Conservation (phyloP, 2,888 invertebrate species). For the Latrodectus elegans region DNA sequence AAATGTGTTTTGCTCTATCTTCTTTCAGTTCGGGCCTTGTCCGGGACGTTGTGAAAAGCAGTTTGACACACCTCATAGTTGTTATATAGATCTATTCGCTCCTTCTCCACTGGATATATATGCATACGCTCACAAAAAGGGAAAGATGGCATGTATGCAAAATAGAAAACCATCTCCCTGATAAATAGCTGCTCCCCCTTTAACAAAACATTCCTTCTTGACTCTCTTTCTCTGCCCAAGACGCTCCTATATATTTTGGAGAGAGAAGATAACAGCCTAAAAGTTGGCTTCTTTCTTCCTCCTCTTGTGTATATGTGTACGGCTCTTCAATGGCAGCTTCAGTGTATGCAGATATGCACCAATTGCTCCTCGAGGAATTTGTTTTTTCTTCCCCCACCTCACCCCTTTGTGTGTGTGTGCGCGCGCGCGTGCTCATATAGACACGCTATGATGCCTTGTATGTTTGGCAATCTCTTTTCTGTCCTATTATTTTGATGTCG, state of each 20-base stretch:
- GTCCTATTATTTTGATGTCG: neutral
- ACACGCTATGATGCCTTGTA: conserved; percentile 41
- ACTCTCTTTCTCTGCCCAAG: neutral
- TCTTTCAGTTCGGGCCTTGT: conserved; percentile 52
- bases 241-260: conserved; percentile 3
- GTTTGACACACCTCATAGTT: conserved; percentile 67
- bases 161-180: conserved; percentile 69
- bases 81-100: conserved; percentile 62
- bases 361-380: conserved; percentile 66
- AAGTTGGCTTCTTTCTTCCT: conserved; percentile 51
- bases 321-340: conserved; percentile 43
- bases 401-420: conserved; percentile 43
- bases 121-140: conserved; percentile 42
- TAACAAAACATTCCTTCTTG: conserved; percentile 62
- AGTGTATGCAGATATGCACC: conserved; percentile 68
- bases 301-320: conserved; percentile 17
- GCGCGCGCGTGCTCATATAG: neutral
- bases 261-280: conserved; percentile 54
- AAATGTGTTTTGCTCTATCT: conserved; percentile 67
- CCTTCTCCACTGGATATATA: conserved; percentile 39
- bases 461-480: conserved; percentile 53
- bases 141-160: conserved; percentile 64
- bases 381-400: conserved; percentile 33
- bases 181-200: conserved; percentile 60
- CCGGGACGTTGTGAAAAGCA: conserved; percentile 62